Evolutionary conservation across 64 coral and sea anemone genomes (phyloP), one percentile per base, ranked within the genome.

Genomic region (Dendrophyllia cribrosa): DNA sequence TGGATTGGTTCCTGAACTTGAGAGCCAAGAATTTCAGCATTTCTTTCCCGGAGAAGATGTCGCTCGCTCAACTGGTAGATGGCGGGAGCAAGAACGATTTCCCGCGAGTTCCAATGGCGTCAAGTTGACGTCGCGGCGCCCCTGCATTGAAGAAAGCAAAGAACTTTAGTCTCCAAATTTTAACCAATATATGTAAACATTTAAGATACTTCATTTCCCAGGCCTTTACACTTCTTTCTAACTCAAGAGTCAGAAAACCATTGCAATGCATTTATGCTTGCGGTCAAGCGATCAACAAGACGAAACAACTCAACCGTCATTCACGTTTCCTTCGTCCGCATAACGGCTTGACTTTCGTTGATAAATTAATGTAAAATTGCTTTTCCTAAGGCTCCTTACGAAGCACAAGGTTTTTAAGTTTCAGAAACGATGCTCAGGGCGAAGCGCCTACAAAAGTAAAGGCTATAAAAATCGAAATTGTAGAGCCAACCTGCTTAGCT

Each of bases 1-100:
- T 88, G 62, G 97, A 99, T 69, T 99, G 97, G 62, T 96, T 99
- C 82, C 89, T 99, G 63, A 99, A 94, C 60, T 99, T 99, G 14
- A 89, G 90, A 43, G 97, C 96, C 21, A 99, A 78, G 64, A 99
- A 96, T 91, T 94, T 99, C 87, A 99, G 88, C 97, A 99, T 99
- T 72, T 66, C 87, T 95, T 93, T 64, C 53, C 67, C 7, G 22
- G 64, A 19, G 34, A 34, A 34, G 59, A 81, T 88, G 89, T 70
- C 73, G 25, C 67, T 80, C 24, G 25, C 20, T 64, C 49, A 61
- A 81, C 77, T 83, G n/a, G 13, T 62, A 22, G 65, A 72, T 83
- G 75, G 43, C 78, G 78, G 81, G 59, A 59, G 72, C 44, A 64
- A 59, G 79, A 58, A 78, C 80, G 43, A 76, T 74, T 93, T 93